These are phyloP conservation scores for Enteromius treurensis DNA, from an alignment of 2,797 vertebrate genomes.

Conservation along the genomic window DNA sequence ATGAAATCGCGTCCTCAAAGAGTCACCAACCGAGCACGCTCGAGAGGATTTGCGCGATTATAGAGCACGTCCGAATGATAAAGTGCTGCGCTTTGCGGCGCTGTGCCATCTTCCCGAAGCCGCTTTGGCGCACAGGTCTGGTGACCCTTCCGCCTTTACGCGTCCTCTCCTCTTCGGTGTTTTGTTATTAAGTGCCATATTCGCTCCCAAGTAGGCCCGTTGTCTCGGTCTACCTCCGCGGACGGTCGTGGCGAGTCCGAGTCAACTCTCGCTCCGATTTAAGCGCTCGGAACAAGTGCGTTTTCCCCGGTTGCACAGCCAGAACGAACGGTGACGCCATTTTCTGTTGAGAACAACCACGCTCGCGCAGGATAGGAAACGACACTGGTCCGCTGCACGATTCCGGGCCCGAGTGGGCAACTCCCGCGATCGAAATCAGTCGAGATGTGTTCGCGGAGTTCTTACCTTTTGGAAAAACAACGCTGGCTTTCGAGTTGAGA, in stretches of 20 bases:
- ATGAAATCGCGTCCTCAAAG: constrained; percentile 8
- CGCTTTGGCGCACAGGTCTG: constrained; percentile 80
- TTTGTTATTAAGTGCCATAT: constrained; percentile 44
- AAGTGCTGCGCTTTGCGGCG: constrained; percentile 82
- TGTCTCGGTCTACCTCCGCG: neutral
- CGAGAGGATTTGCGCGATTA: constrained; percentile 41
- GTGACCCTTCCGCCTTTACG: constrained; percentile 89
- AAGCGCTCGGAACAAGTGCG: constrained; percentile 74
- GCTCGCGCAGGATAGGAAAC: constrained; percentile 68
- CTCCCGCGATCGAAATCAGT: constrained; percentile 33
- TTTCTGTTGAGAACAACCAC: constrained; percentile 81
- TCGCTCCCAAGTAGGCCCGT: constrained; percentile 12
- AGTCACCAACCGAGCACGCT: neutral
- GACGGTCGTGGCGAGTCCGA: constrained; percentile 11
- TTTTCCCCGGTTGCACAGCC: constrained; percentile 77
- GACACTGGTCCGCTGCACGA: constrained; percentile 60
- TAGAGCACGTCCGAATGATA: constrained; percentile 62
- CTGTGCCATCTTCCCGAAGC: constrained; percentile 75
- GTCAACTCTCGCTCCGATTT: constrained; percentile 53
- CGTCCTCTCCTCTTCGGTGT: constrained; percentile 72
- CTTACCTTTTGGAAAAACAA: constrained; percentile 54
- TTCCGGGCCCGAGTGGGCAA: constrained; percentile 69
- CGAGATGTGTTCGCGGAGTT: constrained; percentile 8
- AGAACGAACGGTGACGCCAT: constrained; percentile 79
- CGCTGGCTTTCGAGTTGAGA: constrained; percentile 38